Evolutionary conservation across 2,113 vertebrate genomes (phyloP), one percentile per base, ranked within the genome.

Genomic region (Alectura lathami): DNA sequence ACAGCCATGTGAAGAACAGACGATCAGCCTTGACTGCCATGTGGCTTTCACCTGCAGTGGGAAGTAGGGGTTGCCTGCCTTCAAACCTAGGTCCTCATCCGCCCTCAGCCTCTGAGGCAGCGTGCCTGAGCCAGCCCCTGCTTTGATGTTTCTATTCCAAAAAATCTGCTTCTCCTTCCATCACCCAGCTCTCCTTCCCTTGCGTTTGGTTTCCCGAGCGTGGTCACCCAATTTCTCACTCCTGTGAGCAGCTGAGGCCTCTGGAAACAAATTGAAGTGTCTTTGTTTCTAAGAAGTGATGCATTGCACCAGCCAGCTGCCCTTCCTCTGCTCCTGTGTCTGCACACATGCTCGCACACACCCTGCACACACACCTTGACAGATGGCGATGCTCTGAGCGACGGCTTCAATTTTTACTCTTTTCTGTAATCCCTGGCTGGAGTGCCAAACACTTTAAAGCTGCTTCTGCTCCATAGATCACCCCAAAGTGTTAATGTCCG

Each of bases 401-500:
- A 53, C 96, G 86, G 91, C 95, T 97, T 83, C 97, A 48, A 83
- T 96, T 97, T 96, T 97, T 43, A 81, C 78, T 94, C 94, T 96
- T 88, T 88, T 86, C 70, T 62, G 17, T 95, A 97, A 97, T 91
- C 96, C 89, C 27, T 11, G 30, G n/a, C 97, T 95, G 59, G 77
- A 92, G 91, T 94, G 87, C 86, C 96, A 94, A 97, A 90, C 72
- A 84, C 96, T 98, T 96, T 96, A 93, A 94, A 86, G 97, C 92
- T 94, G 94, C 95, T 92, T n/a, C 96, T 23, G 78, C 92, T 97
- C 94, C 90, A 97, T 97, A 98, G 97, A 98, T 98, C 96, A 97
- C 91, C 94, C 64, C 86, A 91, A 96, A 97, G 94, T 96, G 96
- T 94, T 91, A 47, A 91, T 93, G 96, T 97, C 95, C 95, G 54